Evolutionary conservation across 2,888 invertebrate genomes (phyloP).

Genomic region (Erynnis tages): DNA sequence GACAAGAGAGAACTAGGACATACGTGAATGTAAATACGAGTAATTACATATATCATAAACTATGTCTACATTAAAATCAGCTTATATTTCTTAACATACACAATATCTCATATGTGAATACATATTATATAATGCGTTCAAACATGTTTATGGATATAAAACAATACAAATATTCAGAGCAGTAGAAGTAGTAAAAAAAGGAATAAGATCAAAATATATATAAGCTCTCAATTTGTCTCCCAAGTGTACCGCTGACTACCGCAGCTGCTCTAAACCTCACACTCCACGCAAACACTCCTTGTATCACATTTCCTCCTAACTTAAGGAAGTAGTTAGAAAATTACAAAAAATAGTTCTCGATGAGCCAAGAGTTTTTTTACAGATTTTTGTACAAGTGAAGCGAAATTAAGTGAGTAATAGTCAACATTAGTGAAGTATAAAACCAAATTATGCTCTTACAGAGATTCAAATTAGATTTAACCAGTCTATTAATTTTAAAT

Average conservation of each 20-base stretch:
- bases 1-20: slow-evolving; percentile 10
- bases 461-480: slow-evolving; percentile 68
- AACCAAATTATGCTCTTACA: slow-evolving; percentile 54
- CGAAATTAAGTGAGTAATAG: neutral
- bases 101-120: too few species aligned
- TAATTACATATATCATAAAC: neutral
- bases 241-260: slow-evolving; percentile 6
- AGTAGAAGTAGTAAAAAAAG: neutral
- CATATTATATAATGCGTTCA: too few species aligned
- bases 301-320: slow-evolving; percentile 22
- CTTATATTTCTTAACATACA: neutral
- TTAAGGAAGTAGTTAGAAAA: slow-evolving; percentile 22
- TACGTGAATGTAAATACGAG: neutral
- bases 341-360: slow-evolving; percentile 15
- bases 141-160: too few species aligned
- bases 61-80: neutral
- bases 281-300: slow-evolving; percentile 1
- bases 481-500: slow-evolving; percentile 71
- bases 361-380: neutral
- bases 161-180: neutral
- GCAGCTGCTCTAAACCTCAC: neutral
- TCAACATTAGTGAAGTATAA: slow-evolving; percentile 16
- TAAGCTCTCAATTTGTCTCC: slow-evolving; percentile 13
- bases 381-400: neutral
- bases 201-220: neutral